Conservation (phyloP, 2,797 vertebrate species). For the Erithacus rubecula region DNA sequence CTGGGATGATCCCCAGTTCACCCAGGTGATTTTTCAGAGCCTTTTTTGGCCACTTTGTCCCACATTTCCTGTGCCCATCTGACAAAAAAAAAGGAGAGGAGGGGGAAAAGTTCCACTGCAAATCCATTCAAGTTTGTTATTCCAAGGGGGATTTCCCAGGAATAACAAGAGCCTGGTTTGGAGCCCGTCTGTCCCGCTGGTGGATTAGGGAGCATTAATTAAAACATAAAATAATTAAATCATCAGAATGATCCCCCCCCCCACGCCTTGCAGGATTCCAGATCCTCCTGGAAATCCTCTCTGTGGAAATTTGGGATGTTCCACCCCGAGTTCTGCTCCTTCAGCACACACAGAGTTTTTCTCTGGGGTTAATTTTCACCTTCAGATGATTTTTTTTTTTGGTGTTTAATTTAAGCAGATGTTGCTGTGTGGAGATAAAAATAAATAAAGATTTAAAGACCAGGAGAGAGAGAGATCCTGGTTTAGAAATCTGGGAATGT, state of each 20-base stretch:
- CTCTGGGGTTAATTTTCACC: rapidly evolving
- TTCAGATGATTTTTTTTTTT: neutral
- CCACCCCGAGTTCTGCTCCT: neutral
- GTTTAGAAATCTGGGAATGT: neutral
- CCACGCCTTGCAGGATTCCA: neutral
- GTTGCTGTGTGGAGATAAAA: neutral
- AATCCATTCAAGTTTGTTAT: neutral
- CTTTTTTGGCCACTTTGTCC: rapidly evolving
- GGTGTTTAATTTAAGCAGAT: neutral
- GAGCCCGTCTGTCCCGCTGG: neutral
- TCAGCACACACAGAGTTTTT: neutral
- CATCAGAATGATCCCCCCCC: neutral
- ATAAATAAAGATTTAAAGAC: neutral
- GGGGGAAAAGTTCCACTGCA: neutral
- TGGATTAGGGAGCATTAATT: neutral
- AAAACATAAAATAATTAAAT: no score
- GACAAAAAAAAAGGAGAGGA: neutral
- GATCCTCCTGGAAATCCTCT: neutral
- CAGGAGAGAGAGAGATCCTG: neutral
- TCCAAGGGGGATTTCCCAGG: neutral
- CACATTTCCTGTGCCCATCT: rapidly evolving
- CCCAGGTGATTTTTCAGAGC: neutral
- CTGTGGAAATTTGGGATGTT: neutral
- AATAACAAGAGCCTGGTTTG: rapidly evolving
- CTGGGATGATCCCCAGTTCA: neutral